A percentile compares a stretch with the other conserved stretches of the same genome.
Conservation (phyloP, 2,888 invertebrate genomes). For the Diplolepis rosae region DNA sequence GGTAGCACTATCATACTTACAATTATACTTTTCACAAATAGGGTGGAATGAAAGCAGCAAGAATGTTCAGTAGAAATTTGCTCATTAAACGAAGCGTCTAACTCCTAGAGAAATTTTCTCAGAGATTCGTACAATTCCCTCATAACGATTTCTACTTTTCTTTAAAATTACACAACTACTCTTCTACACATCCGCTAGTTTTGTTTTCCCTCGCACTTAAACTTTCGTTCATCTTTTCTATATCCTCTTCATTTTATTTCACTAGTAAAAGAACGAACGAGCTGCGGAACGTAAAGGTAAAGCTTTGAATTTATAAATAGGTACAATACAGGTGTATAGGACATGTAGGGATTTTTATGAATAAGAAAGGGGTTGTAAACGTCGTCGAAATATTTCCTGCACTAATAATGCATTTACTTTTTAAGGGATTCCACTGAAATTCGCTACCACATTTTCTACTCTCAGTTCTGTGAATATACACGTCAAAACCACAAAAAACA, state of each 20-base stretch:
- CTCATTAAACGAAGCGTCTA: constrained; percentile 5
- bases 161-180: constrained; percentile 7
- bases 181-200: constrained; percentile 13
- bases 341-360: constrained; percentile 9
- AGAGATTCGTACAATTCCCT: constrained; percentile 17
- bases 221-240: not conserved
- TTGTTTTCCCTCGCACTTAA: not conserved
- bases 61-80: constrained; percentile 18
- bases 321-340: constrained; percentile 10
- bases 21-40: constrained; percentile 19
- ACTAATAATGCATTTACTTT: not conserved
- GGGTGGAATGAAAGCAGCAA: not conserved
- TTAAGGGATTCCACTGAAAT: not conserved
- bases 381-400: not conserved
- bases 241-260: not conserved
- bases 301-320: constrained; percentile 1
- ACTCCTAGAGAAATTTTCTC: constrained; percentile 11
- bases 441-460: not conserved
- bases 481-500: not conserved
- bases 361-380: constrained; percentile 2
- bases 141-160: constrained; percentile 26
- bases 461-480: not conserved
- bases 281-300: not conserved
- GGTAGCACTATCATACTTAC: not conserved
- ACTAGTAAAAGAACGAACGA: not conserved